Base-by-base conservation (phyloP, 2,888 invertebrate genomes). In the Sepiola atlantica region DNA sequence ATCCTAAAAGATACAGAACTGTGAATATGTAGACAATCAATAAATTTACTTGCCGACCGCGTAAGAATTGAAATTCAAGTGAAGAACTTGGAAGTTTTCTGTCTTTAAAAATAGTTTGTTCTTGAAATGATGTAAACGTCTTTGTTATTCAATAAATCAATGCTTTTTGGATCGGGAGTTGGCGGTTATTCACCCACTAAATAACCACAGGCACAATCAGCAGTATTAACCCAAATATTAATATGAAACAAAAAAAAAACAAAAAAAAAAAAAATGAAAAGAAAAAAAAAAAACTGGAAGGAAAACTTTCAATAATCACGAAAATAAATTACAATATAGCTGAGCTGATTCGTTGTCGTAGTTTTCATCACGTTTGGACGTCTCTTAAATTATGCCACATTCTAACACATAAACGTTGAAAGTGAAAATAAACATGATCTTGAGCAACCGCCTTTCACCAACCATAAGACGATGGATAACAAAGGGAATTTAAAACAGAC, bases 11-110 rank as follows among this genome's bases (percentile, higher is more conserved):
- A 77, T n/a, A 77, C 77, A 77, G 77, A n/a, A 77, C 77, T 32
- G 77, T 77, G 77, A n/a, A 77, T 77, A 77, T 77, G 77, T 77
- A 77, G n/a, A 77, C 77, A 77, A 77, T 77, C 77, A 77, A 77
- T 77, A 77, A 77, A 77, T 77, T 77, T 77, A 77, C 32, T 77
- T 77, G 77, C 77, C n/a, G n/a, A 77, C 77, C 14, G 77, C 77
- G 14, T 77, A 77, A 77, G 77, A 77, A 77, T 77, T 77, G 77
- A 18, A 77, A 77, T 77, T 77, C 77, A 77, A 77, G 77, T n/a
- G 77, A 61, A 61, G 61, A 77, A 77, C n/a, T 77, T 77, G n/a
- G n/a, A 77, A 77, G 77, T 77, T 77, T 77, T 77, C 77, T 32
- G 77, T 77, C 77, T 77, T 77, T 77, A 77, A 77, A 77, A 77